Conservation (phyloP, 2,113 vertebrate species). For the Triplophysa siluroides region DNA sequence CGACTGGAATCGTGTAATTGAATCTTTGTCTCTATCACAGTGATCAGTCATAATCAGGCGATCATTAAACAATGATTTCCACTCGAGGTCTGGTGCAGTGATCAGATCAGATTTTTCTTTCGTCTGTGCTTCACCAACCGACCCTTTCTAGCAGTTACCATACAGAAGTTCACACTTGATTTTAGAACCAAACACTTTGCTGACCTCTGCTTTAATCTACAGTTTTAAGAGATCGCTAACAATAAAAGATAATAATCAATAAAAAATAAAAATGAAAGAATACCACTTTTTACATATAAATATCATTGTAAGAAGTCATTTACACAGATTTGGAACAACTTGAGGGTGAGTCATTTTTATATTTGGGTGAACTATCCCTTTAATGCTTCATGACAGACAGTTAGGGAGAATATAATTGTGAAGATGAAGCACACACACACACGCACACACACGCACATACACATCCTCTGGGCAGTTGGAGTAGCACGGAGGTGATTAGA, state of each 20-base stretch:
- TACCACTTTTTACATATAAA: too few relatives aligned
- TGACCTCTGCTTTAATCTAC: too few relatives aligned
- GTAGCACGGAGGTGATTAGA: slow-evolving; percentile 63
- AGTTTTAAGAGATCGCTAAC: too few relatives aligned
- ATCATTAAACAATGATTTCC: slow-evolving; percentile 28
- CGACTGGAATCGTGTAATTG: slow-evolving; percentile 16
- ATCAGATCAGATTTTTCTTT: slow-evolving; percentile 1
- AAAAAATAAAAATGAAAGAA: too few relatives aligned
- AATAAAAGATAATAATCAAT: too few relatives aligned
- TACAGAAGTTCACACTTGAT: neutral
- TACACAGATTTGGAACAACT: too few relatives aligned
- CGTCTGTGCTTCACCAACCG: too few relatives aligned
- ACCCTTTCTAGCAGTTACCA: neutral
- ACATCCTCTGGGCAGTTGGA: slow-evolving; percentile 47
- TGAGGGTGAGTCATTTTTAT: too few relatives aligned
- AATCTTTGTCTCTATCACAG: slow-evolving; percentile 25
- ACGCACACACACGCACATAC: slow-evolving; percentile 62
- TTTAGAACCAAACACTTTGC: neutral
- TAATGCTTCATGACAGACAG: slow-evolving; percentile 32
- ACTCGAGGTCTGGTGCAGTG: neutral
- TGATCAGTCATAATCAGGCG: slow-evolving; percentile 2
- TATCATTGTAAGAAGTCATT: too few relatives aligned
- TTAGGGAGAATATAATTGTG: slow-evolving; percentile 33
- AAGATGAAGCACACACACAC: slow-evolving; percentile 57
- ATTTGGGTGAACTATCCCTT: neutral